Conservation (phyloP, 2,888 invertebrate genomes). For the Phyllotreta striolata region DNA sequence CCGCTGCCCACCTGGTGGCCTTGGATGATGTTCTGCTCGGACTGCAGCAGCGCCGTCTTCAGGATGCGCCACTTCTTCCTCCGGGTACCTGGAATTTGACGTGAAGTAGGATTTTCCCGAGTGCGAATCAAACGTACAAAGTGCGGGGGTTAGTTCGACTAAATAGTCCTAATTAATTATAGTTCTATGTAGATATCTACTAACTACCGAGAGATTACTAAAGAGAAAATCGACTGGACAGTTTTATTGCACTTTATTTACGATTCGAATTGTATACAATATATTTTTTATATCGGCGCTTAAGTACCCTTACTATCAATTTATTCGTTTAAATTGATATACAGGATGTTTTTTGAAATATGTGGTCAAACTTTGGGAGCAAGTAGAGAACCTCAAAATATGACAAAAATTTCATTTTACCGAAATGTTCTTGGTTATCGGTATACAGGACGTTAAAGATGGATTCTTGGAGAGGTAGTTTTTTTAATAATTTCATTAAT, state of each 20-base stretch:
- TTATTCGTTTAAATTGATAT: too few relatives aligned
- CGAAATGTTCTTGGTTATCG: too few relatives aligned
- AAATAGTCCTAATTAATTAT: not conserved
- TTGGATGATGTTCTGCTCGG: slow-evolving; percentile 19
- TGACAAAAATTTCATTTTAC: too few relatives aligned
- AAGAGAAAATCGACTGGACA: too few relatives aligned
- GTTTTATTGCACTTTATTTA: not conserved
- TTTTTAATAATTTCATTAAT: too few relatives aligned
- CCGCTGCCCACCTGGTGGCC: slow-evolving; percentile 48
- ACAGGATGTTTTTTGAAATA: too few relatives aligned
- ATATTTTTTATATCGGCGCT: slow-evolving; percentile 27
- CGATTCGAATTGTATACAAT: not conserved
- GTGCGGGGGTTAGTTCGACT: too few relatives aligned
- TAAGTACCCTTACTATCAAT: slow-evolving; percentile 1
- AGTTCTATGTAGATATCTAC: not conserved
- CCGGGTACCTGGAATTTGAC: slow-evolving; percentile 13
- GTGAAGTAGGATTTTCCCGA: slow-evolving; percentile 1
- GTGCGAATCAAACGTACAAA: not conserved
- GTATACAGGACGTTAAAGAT: too few relatives aligned
- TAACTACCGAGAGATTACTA: too few relatives aligned
- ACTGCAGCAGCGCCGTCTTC: slow-evolving; percentile 36
- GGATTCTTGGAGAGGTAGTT: too few relatives aligned
- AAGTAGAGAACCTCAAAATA: too few relatives aligned
- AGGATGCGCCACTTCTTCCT: slow-evolving; percentile 12
- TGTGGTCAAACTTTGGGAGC: too few relatives aligned